A percentile compares a stretch with the other conserved stretches of the same genome.
These are phyloP conservation scores for Ormia ochracea DNA, from an alignment of 2,888 invertebrate genomes.

Conservation along the genomic window DNA sequence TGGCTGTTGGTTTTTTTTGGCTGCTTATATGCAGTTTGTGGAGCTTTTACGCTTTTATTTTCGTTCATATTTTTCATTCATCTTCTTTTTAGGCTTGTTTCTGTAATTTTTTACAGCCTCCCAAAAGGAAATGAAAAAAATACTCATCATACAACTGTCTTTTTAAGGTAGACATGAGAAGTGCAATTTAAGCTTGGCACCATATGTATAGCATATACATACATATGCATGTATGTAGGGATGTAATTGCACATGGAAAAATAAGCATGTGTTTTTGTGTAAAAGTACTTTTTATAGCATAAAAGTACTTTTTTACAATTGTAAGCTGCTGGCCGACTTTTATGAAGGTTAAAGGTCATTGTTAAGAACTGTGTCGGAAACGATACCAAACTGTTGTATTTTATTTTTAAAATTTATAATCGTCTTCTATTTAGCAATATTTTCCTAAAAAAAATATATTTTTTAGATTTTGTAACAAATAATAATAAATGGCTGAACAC, in stretches of 20 bases:
- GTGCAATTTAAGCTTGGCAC: background rate
- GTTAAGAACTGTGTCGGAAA: too few relatives aligned
- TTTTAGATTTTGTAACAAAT: too few relatives aligned
- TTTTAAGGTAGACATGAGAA: constrained; percentile 10
- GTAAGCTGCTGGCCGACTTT: too few relatives aligned
- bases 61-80: background rate
- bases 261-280: too few relatives aligned
- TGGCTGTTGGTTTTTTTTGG: background rate
- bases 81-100: constrained; percentile 24
- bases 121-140: constrained; percentile 36
- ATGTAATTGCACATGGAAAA: background rate
- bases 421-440: too few relatives aligned
- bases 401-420: too few relatives aligned
- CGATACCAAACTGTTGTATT: too few relatives aligned
- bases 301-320: background rate
- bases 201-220: background rate
- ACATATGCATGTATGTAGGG: background rate
- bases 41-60: constrained; percentile 33
- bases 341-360: too few relatives aligned
- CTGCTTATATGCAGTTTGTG: constrained; percentile 7
- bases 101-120: constrained; percentile 40
- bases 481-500: too few relatives aligned
- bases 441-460: too few relatives aligned
- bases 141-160: constrained; percentile 59
- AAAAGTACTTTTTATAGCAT: background rate